Conservation (phyloP, 2,113 vertebrate genomes). For the Asarcornis scutulata region DNA sequence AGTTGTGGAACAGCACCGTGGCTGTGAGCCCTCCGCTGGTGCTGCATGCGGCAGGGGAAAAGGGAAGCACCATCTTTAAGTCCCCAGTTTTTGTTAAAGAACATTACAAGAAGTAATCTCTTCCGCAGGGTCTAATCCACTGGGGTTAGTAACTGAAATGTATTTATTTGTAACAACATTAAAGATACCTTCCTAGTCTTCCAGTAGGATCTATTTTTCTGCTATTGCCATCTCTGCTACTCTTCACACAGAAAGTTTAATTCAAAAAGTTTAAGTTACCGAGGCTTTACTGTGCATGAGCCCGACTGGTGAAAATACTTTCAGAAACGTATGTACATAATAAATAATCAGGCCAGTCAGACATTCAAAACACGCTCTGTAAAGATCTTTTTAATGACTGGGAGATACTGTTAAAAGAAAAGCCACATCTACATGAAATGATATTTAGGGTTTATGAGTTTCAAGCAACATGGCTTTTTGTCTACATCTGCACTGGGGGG, state of each 20-base stretch:
- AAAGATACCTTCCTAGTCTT: neutral
- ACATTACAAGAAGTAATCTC: neutral
- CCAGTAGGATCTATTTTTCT: neutral
- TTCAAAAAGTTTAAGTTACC: neutral
- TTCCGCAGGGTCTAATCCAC: neutral
- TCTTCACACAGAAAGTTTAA: neutral
- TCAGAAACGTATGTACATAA: neutral
- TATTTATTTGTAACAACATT: neutral
- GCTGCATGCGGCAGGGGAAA: neutral
- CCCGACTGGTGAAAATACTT: neutral
- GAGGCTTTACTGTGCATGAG: neutral
- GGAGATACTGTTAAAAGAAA: neutral
- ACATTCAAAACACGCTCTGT: neutral
- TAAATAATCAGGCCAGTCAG: neutral
- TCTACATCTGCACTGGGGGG: neutral
- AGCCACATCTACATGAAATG: neutral
- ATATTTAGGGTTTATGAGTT: neutral
- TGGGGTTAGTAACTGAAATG: neutral
- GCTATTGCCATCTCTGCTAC: neutral
- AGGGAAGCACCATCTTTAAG: neutral
- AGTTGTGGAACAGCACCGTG: rapidly evolving
- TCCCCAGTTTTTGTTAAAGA: neutral
- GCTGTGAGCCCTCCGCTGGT: rapidly evolving
- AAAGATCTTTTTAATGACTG: neutral
- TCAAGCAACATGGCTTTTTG: neutral